Evolutionary conservation across 2,888 invertebrate genomes (phyloP), one percentile per base, ranked within the genome.

Genomic region (Diaprepes abbreviatus): DNA sequence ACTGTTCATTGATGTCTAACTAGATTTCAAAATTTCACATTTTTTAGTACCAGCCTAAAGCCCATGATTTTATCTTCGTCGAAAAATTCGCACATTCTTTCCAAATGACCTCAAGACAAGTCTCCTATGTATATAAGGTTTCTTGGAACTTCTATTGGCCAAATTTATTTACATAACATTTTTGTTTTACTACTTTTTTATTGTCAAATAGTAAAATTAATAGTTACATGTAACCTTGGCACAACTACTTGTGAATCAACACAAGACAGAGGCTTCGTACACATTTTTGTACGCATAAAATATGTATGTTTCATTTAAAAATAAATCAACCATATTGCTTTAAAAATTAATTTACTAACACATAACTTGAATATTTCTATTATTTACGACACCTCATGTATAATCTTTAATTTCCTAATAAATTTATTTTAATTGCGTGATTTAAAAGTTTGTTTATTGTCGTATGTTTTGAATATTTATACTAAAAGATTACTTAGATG

Each of bases 161-260:
- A 33, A 6, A 33, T 10, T 33, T 33, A 9, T 33, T 2, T 33
- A 33, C 33, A 9, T 33, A 5, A 33, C 2, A 33, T 10, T 9
- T 10, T 33, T 9, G 2, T 33, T 33, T 33, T 10, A 43, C 19
- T 10, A 19, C 17, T n/a, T 43, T 19, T 43, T 43, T 43, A 19
- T 17, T 43, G 3, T 19, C 10, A 19, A 19, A 10, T 19, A 21
- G 0, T 1, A 45, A 45, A 45, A 45, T 24, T 19, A 45, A 19
- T 43, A 16, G 14, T 2, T 14, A 38, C 6, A 6, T 5, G 16
- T 14, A 40, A 9, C 24, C 24, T 24, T 45, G 45, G 21, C 12
- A 45, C 21, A 24, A 45, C 35, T n/a, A 21, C 5, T 19, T 45
- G 21, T 21, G 21, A 45, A 45, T 45, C 21, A 45, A 45, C n/a